Percentiles rank a stretch among this genome's conserved stretches.
Evolutionary conservation across 92 coral and sea anemone species (phyloP).

Genomic region (Ricordea florida): DNA sequence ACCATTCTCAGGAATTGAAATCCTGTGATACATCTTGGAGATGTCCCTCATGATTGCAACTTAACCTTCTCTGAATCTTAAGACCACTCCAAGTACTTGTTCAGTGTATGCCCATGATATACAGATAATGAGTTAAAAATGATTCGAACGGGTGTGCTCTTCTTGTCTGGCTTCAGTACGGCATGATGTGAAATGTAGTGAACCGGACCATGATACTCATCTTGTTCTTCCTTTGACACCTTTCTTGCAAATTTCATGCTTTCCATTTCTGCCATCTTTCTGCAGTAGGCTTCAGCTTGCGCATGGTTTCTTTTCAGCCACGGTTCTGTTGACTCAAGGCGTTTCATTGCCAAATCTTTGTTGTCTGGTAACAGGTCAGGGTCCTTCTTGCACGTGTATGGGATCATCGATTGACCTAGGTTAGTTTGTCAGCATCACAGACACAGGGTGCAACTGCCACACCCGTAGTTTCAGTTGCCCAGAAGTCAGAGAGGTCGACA

Average conservation of each 20-base stretch:
- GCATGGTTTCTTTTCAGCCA: slow-evolving; percentile 26
- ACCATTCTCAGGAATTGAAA: slow-evolving; percentile 34
- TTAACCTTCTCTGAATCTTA: slow-evolving; percentile 54
- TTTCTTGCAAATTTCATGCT: slow-evolving; percentile 40
- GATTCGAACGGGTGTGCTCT: slow-evolving; percentile 60
- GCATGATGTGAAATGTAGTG: slow-evolving; percentile 60
- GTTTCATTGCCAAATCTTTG: slow-evolving; percentile 18
- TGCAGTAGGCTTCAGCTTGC: slow-evolving; percentile 35
- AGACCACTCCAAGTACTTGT: slow-evolving; percentile 56
- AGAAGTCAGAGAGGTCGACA: slow-evolving; percentile 47
- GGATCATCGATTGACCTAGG: slow-evolving; percentile 49
- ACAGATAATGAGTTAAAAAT: slow-evolving; percentile 48
- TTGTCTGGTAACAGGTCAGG: slow-evolving; percentile 43
- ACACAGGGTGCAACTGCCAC: slow-evolving; percentile 66
- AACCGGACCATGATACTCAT: slow-evolving; percentile 30
- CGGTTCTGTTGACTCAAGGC: slow-evolving; percentile 23
- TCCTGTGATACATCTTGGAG: slow-evolving; percentile 45
- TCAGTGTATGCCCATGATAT: slow-evolving; percentile 50
- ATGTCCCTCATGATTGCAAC: slow-evolving; percentile 47
- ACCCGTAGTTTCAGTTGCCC: slow-evolving; percentile 63
- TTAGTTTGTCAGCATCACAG: slow-evolving; percentile 63
- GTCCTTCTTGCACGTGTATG: slow-evolving; percentile 46
- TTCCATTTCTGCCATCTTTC: slow-evolving; percentile 52
- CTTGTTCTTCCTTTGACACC: slow-evolving; percentile 24
- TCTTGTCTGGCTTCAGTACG: slow-evolving; percentile 47